Base-by-base conservation (phyloP, 2,113 vertebrate species). In the Telmatochromis sp. region DNA sequence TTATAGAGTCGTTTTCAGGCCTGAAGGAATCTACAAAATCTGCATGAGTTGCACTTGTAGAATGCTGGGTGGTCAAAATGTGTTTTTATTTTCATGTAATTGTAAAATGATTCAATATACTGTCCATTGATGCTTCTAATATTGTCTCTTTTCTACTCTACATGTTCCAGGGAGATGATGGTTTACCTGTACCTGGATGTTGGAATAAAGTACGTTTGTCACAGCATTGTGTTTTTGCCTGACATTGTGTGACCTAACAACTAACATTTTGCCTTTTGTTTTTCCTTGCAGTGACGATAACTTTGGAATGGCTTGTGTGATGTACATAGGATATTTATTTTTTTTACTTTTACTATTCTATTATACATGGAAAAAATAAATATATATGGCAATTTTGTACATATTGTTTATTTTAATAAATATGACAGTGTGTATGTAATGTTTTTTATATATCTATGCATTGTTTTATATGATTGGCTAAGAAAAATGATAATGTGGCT, bases 291-390 rank as follows among this genome's bases (percentile, higher is more conserved):
- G 96, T 97, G 96, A 97, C 89, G 83, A 91, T 96, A 96, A 97
- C 93, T 94, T 90, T 89, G 94, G 96, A 96, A 89, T 96, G 95
- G 87, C 95, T 93, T 96, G 93, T 95, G 89, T 96, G 94, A 95
- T 97, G 96, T 97, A 96, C 55, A 97, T 96, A 97, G 95, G 91
- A 96, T 97, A 97, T 97, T 97, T 97, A 97, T 97, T 96, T 97
- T 97, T 97, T 96, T 89, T 97, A 96, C 94, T 93, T 94, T 91
- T 89, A 63, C 68, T 93, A 89, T 90, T 91, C 89, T 92, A 83
- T 93, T 95, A 94, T 80, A 92, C 89, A 53, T 91, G 73, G 57
- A 81, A 85, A 84, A 90, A 89, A 33, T 50, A 86, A 93, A 92
- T 94, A 94, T 58, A 93, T 81, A 88, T 86, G 86, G 10, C 88